These are phyloP conservation scores for Heterohyrax brucei DNA, from an alignment of 2,797 vertebrate genomes.

Conservation along the genomic window DNA sequence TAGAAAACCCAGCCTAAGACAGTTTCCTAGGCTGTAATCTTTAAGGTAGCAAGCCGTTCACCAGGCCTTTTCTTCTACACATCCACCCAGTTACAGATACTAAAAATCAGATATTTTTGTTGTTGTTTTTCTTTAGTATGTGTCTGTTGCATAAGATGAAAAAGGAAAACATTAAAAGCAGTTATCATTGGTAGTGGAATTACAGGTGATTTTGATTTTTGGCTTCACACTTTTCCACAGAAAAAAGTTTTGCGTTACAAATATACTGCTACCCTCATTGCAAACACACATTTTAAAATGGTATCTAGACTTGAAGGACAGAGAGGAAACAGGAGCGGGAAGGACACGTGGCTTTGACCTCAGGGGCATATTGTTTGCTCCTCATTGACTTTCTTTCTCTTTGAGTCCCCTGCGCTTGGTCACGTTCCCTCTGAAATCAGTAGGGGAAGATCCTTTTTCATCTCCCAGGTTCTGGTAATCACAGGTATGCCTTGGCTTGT, in stretches of 20 bases:
- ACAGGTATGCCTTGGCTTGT: neutral
- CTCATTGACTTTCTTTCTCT: constrained; percentile 69
- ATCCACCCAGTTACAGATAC: neutral
- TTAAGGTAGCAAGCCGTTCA: neutral
- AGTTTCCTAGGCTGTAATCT: neutral
- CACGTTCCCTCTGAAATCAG: neutral
- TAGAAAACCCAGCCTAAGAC: too few species aligned
- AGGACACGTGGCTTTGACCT: neutral
- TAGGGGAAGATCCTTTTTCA: neutral
- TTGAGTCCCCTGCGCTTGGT: neutral
- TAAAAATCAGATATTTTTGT: neutral
- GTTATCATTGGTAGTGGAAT: neutral
- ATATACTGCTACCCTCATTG: neutral
- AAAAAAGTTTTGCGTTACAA: constrained; percentile 21
- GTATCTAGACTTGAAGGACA: constrained; percentile 26
- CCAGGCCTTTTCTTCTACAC: neutral
- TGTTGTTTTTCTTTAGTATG: neutral
- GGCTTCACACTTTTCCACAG: constrained; percentile 39
- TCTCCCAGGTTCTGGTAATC: neutral
- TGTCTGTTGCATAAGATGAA: constrained; percentile 16
- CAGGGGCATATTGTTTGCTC: neutral
- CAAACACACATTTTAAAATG: neutral
- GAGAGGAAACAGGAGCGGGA: neutral
- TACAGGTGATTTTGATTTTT: constrained; percentile 49
- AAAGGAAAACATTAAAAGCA: constrained; percentile 44